phyloP scores from a whole-genome alignment of 2,113 vertebrate genomes.

The Peromyscus leucopus region DNA sequence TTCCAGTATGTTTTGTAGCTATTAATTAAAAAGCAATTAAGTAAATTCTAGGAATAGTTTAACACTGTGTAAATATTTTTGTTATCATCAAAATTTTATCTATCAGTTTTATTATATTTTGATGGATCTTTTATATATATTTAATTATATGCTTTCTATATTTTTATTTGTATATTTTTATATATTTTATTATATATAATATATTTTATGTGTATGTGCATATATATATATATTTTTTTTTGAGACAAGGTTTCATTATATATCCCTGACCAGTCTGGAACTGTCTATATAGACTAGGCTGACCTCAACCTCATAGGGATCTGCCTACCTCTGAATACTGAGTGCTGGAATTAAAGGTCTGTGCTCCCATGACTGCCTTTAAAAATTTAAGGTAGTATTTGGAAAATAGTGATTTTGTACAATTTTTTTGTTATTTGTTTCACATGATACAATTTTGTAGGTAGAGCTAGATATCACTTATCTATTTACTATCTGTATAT shows the following conservation, averaged over 20 bases:
- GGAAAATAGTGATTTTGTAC: neutral
- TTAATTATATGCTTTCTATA: neutral
- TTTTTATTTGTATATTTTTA: neutral
- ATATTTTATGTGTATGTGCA: neutral
- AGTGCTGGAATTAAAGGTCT: neutral
- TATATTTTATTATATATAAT: neutral
- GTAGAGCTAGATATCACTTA: neutral
- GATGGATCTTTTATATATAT: neutral
- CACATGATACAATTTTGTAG: neutral
- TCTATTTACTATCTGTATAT: neutral
- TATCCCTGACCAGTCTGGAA: too few relatives aligned
- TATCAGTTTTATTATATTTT: neutral
- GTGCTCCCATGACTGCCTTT: neutral
- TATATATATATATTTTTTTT: neutral
- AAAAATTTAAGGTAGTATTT: neutral
- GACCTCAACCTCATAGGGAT: too few relatives aligned
- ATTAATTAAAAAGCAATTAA: neutral
- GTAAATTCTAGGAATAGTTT: conserved; percentile 1
- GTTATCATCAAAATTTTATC: neutral
- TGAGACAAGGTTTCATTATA: too few relatives aligned
- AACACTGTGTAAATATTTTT: neutral
- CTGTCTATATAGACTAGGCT: too few relatives aligned
- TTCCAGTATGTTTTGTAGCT: neutral
- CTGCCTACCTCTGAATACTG: too few relatives aligned
- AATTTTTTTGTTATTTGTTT: neutral